Evolutionary conservation across 2,113 vertebrate genomes (phyloP).

Genomic region (Tichodroma muraria): DNA sequence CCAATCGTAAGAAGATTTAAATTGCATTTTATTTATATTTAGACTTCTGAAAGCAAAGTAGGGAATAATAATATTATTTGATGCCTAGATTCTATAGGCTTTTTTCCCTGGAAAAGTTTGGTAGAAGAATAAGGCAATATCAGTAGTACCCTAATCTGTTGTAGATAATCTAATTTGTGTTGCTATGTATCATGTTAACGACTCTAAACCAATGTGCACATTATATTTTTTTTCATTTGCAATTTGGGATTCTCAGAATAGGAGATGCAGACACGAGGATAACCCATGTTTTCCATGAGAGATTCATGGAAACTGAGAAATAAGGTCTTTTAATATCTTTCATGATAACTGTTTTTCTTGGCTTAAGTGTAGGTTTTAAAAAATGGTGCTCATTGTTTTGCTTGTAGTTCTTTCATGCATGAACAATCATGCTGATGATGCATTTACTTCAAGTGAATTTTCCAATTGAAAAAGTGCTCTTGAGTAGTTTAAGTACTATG

Average conservation of each 20-base stretch:
- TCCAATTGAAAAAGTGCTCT: slow-evolving; percentile 78
- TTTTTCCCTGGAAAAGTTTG: slow-evolving; percentile 7
- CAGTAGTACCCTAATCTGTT: slow-evolving; percentile 29
- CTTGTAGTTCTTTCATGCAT: slow-evolving; percentile 81
- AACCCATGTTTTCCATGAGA: slow-evolving; percentile 62
- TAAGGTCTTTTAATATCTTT: slow-evolving; percentile 74
- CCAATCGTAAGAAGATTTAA: neutral
- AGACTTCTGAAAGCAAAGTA: neutral
- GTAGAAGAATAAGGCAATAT: slow-evolving; percentile 8
- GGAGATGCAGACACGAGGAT: slow-evolving; percentile 45
- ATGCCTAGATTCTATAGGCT: neutral
- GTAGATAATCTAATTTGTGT: slow-evolving; percentile 45
- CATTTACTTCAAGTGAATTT: slow-evolving; percentile 78
- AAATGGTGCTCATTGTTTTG: slow-evolving; percentile 80
- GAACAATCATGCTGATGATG: slow-evolving; percentile 77
- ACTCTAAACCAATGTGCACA: slow-evolving; percentile 36
- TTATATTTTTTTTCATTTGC: slow-evolving; percentile 38
- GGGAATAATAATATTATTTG: neutral
- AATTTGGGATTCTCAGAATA: slow-evolving; percentile 57
- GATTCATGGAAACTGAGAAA: slow-evolving; percentile 70
- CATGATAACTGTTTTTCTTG: slow-evolving; percentile 80
- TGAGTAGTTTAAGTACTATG: slow-evolving; percentile 75
- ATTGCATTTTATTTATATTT: neutral
- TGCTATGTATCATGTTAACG: slow-evolving; percentile 46
- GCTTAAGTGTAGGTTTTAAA: slow-evolving; percentile 78